Conservation (phyloP, 1,140 invertebrate species). For the Panagrolaimus sp. region DNA sequence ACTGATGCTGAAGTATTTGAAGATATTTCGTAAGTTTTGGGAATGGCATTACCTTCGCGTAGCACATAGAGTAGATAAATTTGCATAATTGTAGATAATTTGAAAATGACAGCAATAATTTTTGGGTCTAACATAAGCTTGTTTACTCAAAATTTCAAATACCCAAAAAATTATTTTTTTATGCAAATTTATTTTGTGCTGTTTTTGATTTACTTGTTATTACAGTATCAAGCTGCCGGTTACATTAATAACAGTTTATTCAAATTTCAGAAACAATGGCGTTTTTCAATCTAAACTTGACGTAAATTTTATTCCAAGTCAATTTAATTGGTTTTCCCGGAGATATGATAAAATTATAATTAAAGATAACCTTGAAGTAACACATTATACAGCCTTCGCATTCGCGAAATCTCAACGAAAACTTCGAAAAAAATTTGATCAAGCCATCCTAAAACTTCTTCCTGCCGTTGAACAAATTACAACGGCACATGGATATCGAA, state of each 20-base stretch:
- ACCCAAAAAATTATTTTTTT: too few species aligned
- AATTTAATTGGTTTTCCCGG: constrained; percentile 28
- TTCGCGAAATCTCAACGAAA: constrained; percentile 30
- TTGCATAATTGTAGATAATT: too few species aligned
- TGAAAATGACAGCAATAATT: too few species aligned
- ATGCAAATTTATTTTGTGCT: too few species aligned
- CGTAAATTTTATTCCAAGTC: constrained; percentile 30
- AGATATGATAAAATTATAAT: constrained; percentile 33
- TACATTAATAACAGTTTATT: too few species aligned
- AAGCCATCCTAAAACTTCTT: constrained; percentile 34
- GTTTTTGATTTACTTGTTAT: too few species aligned
- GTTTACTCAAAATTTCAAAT: too few species aligned
- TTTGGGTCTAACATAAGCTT: too few species aligned
- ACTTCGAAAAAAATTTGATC: constrained; percentile 35
- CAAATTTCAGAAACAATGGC: constrained; percentile 19
- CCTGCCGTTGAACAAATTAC: constrained; percentile 37
- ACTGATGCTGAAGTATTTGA: constrained; percentile 21
- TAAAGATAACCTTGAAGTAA: constrained; percentile 30
- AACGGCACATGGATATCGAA: constrained; percentile 32
- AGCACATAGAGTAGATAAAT: too few species aligned
- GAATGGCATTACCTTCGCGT: too few species aligned
- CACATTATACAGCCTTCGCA: constrained; percentile 35
- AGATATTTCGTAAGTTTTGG: constrained; percentile 23
- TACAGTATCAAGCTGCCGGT: too few species aligned
- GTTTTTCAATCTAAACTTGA: constrained; percentile 36